Conservation (phyloP, 1,140 invertebrate species). For the Drosophila athabasca region DNA sequence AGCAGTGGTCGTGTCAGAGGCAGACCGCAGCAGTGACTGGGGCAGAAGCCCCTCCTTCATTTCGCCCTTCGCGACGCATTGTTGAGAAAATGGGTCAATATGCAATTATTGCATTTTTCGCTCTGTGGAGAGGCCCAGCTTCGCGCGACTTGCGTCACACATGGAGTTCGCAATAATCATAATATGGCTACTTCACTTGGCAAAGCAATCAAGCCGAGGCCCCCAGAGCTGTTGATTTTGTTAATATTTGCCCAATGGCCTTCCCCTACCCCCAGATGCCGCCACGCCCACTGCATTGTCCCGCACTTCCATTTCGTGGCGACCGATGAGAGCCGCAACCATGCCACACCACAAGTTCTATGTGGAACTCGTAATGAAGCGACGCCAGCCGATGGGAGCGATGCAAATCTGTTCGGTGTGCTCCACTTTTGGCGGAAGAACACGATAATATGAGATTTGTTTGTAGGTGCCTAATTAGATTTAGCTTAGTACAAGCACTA, state of each 20-base stretch:
- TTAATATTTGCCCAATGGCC: constrained; percentile 55
- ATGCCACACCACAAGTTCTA: constrained; percentile 9
- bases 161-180: constrained; percentile 50
- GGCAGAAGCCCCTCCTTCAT: constrained; percentile 3
- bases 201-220: constrained; percentile 54
- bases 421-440: constrained; percentile 5
- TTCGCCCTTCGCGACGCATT: constrained; percentile 45
- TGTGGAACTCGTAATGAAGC: constrained; percentile 10
- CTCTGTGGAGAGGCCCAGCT: constrained; percentile 39
- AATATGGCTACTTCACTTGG: constrained; percentile 63
- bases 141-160: constrained; percentile 42
- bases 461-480: too few species aligned
- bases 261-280: background rate
- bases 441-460: too few species aligned
- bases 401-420: background rate
- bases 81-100: constrained; percentile 76
- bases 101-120: constrained; percentile 73
- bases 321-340: constrained; percentile 8
- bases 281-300: background rate
- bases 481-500: too few species aligned
- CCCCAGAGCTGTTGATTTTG: constrained; percentile 56
- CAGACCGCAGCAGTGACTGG: too few species aligned
- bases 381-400: constrained; percentile 1
- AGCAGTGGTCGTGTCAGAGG: background rate
- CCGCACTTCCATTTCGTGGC: constrained; percentile 17